Conservation (phyloP, 2,797 vertebrate genomes). For the Gambusia yucatana region DNA sequence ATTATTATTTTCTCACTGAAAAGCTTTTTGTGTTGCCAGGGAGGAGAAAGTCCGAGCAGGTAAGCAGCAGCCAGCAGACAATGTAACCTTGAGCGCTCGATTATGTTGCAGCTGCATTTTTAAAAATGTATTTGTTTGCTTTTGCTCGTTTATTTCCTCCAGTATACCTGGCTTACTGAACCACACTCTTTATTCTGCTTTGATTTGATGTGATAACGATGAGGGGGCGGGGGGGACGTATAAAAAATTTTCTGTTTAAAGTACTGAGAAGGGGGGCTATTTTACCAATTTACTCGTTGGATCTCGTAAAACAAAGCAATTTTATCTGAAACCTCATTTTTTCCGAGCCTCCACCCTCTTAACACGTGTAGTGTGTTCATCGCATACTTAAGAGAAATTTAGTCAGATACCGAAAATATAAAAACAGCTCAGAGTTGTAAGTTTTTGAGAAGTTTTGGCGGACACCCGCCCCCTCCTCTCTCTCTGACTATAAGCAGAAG, state of each 20-base stretch:
- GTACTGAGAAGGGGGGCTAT: not conserved
- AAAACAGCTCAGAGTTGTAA: not conserved
- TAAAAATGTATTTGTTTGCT: not conserved
- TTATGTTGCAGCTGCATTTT: not conserved
- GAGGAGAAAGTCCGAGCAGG: constrained; percentile 71
- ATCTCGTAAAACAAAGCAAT: not conserved
- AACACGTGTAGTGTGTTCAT: not conserved
- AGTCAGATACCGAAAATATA: not conserved
- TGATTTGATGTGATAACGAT: not conserved
- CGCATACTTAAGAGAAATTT: not conserved
- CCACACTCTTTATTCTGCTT: not conserved
- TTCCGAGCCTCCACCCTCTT: not conserved
- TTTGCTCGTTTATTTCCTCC: not conserved
- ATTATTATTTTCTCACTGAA: not conserved
- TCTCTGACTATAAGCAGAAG: not conserved
- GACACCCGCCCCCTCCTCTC: constrained; percentile 22
- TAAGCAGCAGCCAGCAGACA: constrained; percentile 58
- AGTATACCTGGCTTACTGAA: not conserved
- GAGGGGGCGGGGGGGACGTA: too few relatives aligned
- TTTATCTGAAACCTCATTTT: not conserved
- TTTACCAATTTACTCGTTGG: not conserved
- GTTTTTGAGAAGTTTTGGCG: constrained; percentile 48
- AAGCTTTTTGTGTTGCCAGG: constrained; percentile 65
- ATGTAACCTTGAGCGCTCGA: constrained; percentile 55
- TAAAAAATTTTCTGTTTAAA: not conserved